Base-by-base conservation (phyloP, 1,140 invertebrate genomes). In the Magallana gigas region DNA sequence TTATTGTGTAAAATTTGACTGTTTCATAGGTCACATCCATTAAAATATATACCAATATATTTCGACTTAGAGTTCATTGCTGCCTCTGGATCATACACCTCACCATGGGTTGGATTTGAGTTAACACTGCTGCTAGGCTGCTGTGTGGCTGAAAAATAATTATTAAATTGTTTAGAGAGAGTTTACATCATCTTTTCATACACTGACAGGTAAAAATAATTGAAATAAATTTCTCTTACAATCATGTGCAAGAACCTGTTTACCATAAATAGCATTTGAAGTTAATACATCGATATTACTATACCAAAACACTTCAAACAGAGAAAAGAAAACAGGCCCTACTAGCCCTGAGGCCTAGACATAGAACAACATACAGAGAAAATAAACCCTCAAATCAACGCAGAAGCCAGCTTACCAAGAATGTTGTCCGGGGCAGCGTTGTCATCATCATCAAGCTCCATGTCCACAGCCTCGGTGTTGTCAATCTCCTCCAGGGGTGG, bases 381-480 rank as follows among this genome's bases (percentile, higher is more conserved):
- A 48, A 48, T 48, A 48, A 48, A 48, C 36, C 3, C 36, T 48
- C 36, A 48, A 48, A 4, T 48, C 36, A 48, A 48, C 36, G 5
- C 36, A 48, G 5, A 48, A 48, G 36, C 36, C 5, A 48, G 59
- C 85, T 14, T 48, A 80, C 71, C 85, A 23, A 81, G n/a, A 23
- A 81, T 81, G 56, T 12, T 85, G 62, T 14, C n/a, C 3, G 29
- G 14, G 16, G 29, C 48, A 1, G 29, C 18, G 16, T 64, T 80
- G 48, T 84, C 76, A 29, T 91, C 88, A 71, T 90, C 88, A 80
- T 91, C 92, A 1, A 90, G 86, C 71, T 92, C 91, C 92, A 93
- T 94, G 88, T 92, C 93, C 8, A 93, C 88, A 18, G 89, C 64
- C 83, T 93, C 91, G 14, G 57, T 91, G 57, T 92, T 90, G 64